Conservation (phyloP, 2,888 invertebrate genomes). For the Iphiclides podalirius region DNA sequence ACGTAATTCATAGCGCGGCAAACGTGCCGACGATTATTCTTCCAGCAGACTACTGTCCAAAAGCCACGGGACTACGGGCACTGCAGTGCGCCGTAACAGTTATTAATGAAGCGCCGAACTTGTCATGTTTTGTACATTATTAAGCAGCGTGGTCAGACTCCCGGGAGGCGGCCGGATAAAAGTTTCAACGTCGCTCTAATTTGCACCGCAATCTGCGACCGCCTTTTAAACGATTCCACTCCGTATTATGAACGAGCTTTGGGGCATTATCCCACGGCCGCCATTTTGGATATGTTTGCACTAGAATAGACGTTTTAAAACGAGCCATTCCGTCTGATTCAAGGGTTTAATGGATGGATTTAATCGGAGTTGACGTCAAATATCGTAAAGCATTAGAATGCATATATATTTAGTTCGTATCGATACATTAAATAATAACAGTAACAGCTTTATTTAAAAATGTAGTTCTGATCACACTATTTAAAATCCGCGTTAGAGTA, state of each 20-base stretch:
- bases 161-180: constrained; percentile 22
- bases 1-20: background rate
- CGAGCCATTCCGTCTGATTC: no score
- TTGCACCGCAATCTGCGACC: constrained; percentile 18
- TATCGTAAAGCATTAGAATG: no score
- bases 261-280: background rate
- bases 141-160: constrained; percentile 24
- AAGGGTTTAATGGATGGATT: constrained; percentile 18
- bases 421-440: background rate
- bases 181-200: constrained; percentile 23
- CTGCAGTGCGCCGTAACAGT: constrained; percentile 31
- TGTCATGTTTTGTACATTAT: constrained; percentile 27
- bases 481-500: no score
- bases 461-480: no score
- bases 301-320: constrained; percentile 19
- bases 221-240: background rate
- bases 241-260: background rate
- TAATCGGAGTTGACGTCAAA: constrained; percentile 11
- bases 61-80: background rate
- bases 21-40: background rate
- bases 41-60: background rate
- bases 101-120: constrained; percentile 35
- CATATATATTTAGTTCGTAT: constrained; percentile 1
- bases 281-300: background rate
- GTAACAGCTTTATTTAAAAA: no score